Base-by-base conservation (phyloP, 2,113 vertebrate genomes). In the Ctenodactylus gundi region DNA sequence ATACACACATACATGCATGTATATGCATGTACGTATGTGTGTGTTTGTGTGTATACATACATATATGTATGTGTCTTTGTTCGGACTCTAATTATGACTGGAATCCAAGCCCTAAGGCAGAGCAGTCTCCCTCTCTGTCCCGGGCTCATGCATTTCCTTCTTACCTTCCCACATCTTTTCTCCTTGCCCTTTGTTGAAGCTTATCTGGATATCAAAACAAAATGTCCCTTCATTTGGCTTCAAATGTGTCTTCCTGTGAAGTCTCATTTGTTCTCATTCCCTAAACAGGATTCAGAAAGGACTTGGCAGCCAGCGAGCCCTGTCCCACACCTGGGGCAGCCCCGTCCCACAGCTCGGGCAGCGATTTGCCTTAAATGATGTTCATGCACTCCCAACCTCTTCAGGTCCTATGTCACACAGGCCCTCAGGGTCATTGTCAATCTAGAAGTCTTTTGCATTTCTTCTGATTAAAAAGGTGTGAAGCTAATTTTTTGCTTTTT, bases 401-500 rank as follows among this genome's bases (percentile, higher is more conserved):
- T 68, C 29, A 21, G 34, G 5, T 29, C 13, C 27, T 57, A 1
- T 2, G 44, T 49, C 31, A 15, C 29, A n/a, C 11, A 9, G 27
- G 57, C 78, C n/a, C 1, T 23, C 0, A 2, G 73, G 75, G 39
- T 85, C 15, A 53, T 88, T 91, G 88, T 77, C 25, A 36, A 6
- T 78, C 64, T 65, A 65, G 44, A 87, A 80, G 31, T 58, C 92
- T 27, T 95, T 78, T 9, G 1, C 36, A 36, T 89, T 70, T 75
- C 68, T 91, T 76, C 51, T 51, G 49, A 36, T 87, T 84, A 57
- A 67, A 90, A 90, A 94, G 62, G 12, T 6, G 27, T 80, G 57
- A 70, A 58, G n/a, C 55, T 89, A 83, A 83, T 94, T 82, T 95
- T 39, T 96, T 86, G 12, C 83, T 53, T 96, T 94, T 51, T 3